A percentile compares a stretch with the other conserved stretches of the same genome.
phyloP scores from a whole-genome alignment of 2,113 vertebrate genomes.

The Cromileptes altivelis region DNA sequence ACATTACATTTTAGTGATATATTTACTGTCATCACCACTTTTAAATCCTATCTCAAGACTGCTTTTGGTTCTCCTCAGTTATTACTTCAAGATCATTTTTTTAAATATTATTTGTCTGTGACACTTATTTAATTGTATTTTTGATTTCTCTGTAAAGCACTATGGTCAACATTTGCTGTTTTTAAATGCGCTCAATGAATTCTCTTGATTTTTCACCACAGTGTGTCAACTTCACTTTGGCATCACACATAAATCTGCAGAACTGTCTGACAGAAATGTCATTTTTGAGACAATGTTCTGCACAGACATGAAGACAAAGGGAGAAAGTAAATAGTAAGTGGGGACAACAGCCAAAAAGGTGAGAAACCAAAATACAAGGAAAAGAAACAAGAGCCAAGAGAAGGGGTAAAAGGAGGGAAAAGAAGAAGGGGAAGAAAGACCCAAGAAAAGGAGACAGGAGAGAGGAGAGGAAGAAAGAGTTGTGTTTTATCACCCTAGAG shows the following conservation, averaged over 20 bases:
- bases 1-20: no score
- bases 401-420: not conserved
- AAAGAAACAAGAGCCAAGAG: not conserved
- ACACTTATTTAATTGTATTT: no score
- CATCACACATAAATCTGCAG: not conserved
- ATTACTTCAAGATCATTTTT: no score
- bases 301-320: not conserved
- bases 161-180: no score
- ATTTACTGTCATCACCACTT: no score
- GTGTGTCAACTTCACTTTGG: no score
- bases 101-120: no score
- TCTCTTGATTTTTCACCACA: not conserved
- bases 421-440: not conserved
- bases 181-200: no score
- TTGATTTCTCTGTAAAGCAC: no score
- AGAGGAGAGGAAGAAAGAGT: constrained; percentile 7
- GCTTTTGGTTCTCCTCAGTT: no score
- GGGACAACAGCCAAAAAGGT: not conserved
- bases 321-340: not conserved
- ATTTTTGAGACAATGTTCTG: not conserved
- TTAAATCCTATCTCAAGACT: no score
- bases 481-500: constrained; percentile 48
- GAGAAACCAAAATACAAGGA: not conserved
- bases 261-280: not conserved
- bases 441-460: not conserved